Conservation (phyloP, 1,140 invertebrate genomes). For the Drosophila neocordata region DNA sequence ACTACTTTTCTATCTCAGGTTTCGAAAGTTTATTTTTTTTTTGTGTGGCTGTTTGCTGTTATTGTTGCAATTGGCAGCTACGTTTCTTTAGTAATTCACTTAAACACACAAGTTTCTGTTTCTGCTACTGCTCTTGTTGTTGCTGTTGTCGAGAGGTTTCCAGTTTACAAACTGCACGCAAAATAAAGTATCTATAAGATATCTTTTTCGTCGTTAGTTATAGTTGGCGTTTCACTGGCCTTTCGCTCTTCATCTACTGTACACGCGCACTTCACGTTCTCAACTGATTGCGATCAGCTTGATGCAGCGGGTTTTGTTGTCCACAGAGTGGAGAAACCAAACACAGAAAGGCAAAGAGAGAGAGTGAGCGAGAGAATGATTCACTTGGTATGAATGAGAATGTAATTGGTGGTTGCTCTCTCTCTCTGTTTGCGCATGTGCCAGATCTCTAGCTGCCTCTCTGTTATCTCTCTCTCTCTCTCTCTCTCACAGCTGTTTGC, state of each 20-base stretch:
- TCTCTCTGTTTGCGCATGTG: constrained; percentile 4
- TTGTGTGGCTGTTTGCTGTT: constrained; percentile 35
- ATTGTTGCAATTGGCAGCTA: constrained; percentile 28
- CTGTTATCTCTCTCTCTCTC: constrained; percentile 9
- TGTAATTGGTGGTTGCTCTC: background rate
- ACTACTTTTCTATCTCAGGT: constrained; percentile 70
- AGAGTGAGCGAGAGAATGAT: background rate
- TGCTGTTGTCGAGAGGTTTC: constrained; percentile 36
- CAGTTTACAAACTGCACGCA: constrained; percentile 53
- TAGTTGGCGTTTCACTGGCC: too few species aligned
- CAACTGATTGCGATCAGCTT: constrained; percentile 70
- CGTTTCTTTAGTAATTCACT: constrained; percentile 9
- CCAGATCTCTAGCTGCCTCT: background rate
- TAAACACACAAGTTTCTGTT: constrained; percentile 10
- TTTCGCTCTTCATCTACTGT: constrained; percentile 18
- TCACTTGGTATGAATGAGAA: background rate
- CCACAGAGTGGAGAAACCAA: background rate
- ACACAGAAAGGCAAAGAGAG: background rate
- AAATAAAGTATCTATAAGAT: constrained; percentile 44
- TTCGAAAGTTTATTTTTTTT: constrained; percentile 67
- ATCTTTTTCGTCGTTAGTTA: constrained; percentile 37
- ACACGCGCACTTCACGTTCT: constrained; percentile 68
- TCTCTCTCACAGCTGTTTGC: constrained; percentile 39
- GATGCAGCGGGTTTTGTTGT: constrained; percentile 70
- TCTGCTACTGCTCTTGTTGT: constrained; percentile 16